phyloP scores from a whole-genome alignment of 2,797 vertebrate species.

The Thalassophryne amazonica region DNA sequence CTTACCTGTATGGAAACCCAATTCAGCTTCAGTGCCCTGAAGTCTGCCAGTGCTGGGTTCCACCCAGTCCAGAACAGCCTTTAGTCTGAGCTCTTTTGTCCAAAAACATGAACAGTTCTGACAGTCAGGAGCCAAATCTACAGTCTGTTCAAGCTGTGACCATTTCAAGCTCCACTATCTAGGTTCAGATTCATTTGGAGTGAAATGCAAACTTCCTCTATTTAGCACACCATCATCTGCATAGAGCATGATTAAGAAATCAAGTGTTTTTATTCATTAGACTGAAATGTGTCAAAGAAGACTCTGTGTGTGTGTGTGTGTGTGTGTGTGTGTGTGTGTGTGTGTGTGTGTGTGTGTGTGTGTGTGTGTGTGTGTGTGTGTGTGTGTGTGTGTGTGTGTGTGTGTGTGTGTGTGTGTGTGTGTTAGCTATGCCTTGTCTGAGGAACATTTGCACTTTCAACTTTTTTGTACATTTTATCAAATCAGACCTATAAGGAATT shows the following conservation, averaged over 20 bases:
- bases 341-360: no score
- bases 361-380: no score
- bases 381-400: no score
- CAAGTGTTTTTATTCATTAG: background rate
- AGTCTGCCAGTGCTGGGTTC: background rate
- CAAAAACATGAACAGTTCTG: slow-evolving; percentile 3
- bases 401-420: no score
- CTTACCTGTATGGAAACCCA: slow-evolving; percentile 54
- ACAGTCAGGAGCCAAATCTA: slow-evolving; percentile 19
- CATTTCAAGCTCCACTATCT: background rate
- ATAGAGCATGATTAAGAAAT: background rate
- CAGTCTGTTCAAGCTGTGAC: background rate
- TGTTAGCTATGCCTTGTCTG: no score
- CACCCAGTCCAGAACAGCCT: slow-evolving; percentile 36
- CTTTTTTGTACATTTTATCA: no score
- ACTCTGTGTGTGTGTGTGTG: slow-evolving; percentile 32
- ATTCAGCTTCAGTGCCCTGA: slow-evolving; percentile 38
- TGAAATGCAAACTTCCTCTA: background rate
- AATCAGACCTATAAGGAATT: no score
- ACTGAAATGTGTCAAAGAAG: background rate
- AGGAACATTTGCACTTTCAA: no score
- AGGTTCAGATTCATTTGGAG: slow-evolving; percentile 4
- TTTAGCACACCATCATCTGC: background rate
- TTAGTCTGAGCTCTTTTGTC: slow-evolving; percentile 32
- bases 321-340: no score